Evolutionary conservation across 2,888 invertebrate species (phyloP).

Genomic region (Xestia sexstrigata): DNA sequence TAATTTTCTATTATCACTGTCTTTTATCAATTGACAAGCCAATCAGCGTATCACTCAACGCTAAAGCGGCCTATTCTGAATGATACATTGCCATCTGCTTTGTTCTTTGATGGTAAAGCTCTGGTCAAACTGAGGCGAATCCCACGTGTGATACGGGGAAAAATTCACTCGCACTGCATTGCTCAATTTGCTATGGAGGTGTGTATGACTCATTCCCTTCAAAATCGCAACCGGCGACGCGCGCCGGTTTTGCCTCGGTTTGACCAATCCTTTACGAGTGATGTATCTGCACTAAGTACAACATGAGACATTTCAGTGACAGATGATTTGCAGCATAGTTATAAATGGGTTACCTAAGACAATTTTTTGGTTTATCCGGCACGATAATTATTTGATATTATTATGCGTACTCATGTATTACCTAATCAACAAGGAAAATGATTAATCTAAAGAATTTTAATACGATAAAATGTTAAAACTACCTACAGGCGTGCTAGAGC

Average conservation of each 20-base stretch:
- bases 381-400: conserved; percentile 1
- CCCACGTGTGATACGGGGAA: background rate
- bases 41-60: background rate
- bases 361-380: background rate
- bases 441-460: conserved; percentile 19
- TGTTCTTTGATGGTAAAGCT: background rate
- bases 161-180: background rate
- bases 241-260: background rate
- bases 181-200: background rate
- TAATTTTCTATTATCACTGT: background rate
- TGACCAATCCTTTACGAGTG: background rate
- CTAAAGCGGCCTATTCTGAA: background rate
- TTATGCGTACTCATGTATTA: background rate
- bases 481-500: background rate
- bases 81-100: background rate
- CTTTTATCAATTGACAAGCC: background rate
- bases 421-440: conserved; percentile 5
- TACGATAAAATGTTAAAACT: conserved; percentile 14
- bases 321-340: too few species aligned
- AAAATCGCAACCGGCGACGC: background rate
- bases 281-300: background rate
- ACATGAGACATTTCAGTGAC: too few species aligned
- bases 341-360: background rate
- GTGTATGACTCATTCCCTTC: background rate
- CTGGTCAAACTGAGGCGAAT: background rate